These are phyloP conservation scores for Catajapyx aquilonaris DNA, from an alignment of 1,140 invertebrate genomes.

Conservation along the genomic window DNA sequence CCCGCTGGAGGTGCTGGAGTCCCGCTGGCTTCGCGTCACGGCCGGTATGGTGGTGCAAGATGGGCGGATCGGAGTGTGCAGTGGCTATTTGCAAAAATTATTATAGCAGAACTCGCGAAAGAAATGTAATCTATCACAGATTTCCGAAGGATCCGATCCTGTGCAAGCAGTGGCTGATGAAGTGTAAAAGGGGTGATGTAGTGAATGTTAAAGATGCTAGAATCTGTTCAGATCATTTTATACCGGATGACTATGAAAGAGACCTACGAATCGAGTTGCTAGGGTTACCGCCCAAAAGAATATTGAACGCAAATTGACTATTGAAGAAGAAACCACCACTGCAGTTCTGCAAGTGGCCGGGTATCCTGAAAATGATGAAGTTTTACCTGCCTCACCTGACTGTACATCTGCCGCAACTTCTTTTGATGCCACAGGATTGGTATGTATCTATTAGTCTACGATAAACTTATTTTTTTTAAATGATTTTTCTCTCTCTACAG, in stretches of 20 bases:
- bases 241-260: conserved; percentile 5
- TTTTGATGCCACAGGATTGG: too few species aligned
- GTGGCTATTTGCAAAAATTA: conserved; percentile 1
- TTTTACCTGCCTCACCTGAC: too few species aligned
- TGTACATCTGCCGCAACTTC: too few species aligned
- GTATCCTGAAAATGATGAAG: too few species aligned
- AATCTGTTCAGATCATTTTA: conserved; percentile 8
- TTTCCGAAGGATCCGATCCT: conserved; percentile 4
- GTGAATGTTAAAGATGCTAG: conserved; percentile 2
- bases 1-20: too few species aligned
- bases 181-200: conserved; percentile 3
- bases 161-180: conserved; percentile 4
- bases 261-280: conserved; percentile 9
- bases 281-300: conserved; percentile 5
- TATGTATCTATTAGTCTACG: too few species aligned
- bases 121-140: conserved; percentile 3
- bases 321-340: too few species aligned
- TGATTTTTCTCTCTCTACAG: too few species aligned
- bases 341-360: too few species aligned
- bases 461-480: too few species aligned
- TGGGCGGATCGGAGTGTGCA: conserved; percentile 2
- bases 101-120: background rate
- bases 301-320: conserved; percentile 1
- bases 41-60: too few species aligned
- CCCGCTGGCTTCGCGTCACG: too few species aligned